Percentiles rank a stretch among this genome's conserved stretches.
phyloP scores from a whole-genome alignment of 2,888 invertebrate genomes.

The Drosophila picticornis region DNA sequence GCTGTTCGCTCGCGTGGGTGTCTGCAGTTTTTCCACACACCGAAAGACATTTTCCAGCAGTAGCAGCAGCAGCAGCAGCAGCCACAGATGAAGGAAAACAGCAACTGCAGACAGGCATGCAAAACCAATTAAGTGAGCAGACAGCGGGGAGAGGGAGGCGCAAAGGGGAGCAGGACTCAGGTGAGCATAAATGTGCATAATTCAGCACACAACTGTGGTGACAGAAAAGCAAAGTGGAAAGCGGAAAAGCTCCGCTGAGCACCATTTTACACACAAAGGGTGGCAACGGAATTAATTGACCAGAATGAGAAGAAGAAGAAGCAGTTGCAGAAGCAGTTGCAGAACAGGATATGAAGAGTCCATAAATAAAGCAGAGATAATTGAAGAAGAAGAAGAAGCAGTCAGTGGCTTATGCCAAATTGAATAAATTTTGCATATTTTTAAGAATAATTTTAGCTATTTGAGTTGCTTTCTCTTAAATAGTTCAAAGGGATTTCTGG shows the following conservation, averaged over 20 bases:
- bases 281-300: constrained; percentile 36
- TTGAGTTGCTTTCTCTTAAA: not conserved
- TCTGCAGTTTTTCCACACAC: constrained; percentile 33
- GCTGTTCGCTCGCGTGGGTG: constrained; percentile 35
- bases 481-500: not conserved
- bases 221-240: constrained; percentile 1
- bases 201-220: constrained; percentile 38
- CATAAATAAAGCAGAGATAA: too few species aligned
- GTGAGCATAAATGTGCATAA: constrained; percentile 78
- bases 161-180: constrained; percentile 36
- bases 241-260: constrained; percentile 42
- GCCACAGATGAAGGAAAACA: constrained; percentile 15
- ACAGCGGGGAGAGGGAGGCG: constrained; percentile 1
- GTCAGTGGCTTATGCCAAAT: too few species aligned
- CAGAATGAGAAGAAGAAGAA: constrained; percentile 3
- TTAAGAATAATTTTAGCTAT: not conserved
- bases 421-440: not conserved
- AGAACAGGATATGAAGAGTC: too few species aligned
- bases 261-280: constrained; percentile 45
- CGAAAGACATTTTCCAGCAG: constrained; percentile 2
- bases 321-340: not conserved
- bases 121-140: constrained; percentile 71
- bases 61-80: constrained; percentile 7
- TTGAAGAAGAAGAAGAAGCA: too few species aligned
- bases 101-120: constrained; percentile 26